Evolutionary conservation across 2,888 invertebrate genomes (phyloP).

Genomic region (Sycophila texana): DNA sequence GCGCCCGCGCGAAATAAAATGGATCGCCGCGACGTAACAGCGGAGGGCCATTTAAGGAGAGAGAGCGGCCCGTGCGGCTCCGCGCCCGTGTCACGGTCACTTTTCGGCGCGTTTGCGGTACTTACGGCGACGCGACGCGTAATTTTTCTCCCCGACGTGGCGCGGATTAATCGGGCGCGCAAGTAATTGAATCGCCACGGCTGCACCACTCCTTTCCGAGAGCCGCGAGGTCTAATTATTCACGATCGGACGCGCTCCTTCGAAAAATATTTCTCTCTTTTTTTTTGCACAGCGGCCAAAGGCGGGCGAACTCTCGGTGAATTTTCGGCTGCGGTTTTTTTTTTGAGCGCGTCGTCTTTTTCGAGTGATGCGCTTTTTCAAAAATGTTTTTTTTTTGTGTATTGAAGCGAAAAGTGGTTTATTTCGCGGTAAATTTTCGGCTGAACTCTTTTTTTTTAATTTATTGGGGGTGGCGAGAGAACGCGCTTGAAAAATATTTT

Average conservation of each 20-base stretch:
- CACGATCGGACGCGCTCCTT: background rate
- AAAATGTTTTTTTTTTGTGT: too few species aligned
- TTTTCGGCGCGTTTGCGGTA: constrained; percentile 27
- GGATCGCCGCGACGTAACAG: constrained; percentile 12
- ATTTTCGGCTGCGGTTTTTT: background rate
- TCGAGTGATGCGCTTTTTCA: too few species aligned
- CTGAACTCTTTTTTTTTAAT: background rate
- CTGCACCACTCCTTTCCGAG: background rate
- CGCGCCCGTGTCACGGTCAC: constrained; percentile 45
- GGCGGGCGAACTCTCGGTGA: background rate
- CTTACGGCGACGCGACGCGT: constrained; percentile 4
- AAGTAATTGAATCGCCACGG: constrained; percentile 22
- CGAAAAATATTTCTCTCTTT: background rate
- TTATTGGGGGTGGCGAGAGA: background rate
- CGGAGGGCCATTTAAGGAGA: constrained; percentile 64
- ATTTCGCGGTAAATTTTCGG: too few species aligned
- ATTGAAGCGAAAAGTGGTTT: too few species aligned
- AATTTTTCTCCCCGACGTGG: background rate
- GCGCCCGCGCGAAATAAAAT: background rate
- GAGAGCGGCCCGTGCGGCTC: constrained; percentile 58
- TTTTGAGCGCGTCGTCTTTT: too few species aligned
- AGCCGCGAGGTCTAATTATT: constrained; percentile 7
- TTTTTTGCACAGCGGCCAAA: background rate
- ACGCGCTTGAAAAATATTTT: too few species aligned
- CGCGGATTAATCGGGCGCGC: constrained; percentile 6